Percentiles rank a stretch among this genome's conserved stretches.
phyloP scores from a whole-genome alignment of 2,113 vertebrate species.

The Tyrannus savana region DNA sequence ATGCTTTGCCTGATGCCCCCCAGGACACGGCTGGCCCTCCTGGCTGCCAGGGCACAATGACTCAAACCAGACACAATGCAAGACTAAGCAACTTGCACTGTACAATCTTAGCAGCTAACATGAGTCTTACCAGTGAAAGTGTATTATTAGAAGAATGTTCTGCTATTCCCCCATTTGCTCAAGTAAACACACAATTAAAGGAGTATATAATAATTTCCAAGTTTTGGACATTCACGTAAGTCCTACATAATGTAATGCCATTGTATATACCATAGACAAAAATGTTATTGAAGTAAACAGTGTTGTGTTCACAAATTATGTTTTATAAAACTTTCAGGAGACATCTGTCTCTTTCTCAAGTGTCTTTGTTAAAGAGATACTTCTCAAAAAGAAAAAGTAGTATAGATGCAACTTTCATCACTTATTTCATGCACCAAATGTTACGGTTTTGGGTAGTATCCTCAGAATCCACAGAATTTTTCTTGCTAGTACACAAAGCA shows the following conservation, averaged over 20 bases:
- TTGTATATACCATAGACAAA: not conserved
- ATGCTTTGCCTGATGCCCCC: not conserved
- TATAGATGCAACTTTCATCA: not conserved
- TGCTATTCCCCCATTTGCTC: not conserved
- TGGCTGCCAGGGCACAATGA: not conserved
- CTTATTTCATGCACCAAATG: not conserved
- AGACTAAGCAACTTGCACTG: not conserved
- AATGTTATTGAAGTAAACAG: not conserved
- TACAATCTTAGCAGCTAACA: not conserved
- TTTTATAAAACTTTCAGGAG: not conserved
- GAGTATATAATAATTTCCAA: not conserved
- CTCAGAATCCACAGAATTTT: not conserved
- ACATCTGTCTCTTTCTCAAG: not conserved
- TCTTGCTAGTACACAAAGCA: not conserved
- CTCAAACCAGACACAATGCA: not conserved
- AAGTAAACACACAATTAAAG: not conserved
- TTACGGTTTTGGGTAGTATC: not conserved
- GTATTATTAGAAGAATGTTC: not conserved
- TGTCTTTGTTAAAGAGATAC: not conserved
- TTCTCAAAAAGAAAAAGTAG: not conserved
- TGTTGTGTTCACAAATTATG: not conserved
- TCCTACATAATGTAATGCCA: not conserved
- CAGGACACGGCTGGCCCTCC: rapidly evolving
- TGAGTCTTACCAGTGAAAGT: not conserved
- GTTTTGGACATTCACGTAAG: not conserved